Percentiles rank a stretch among this genome's conserved stretches.
Conservation (phyloP, 2,888 invertebrate genomes). For the Cheilosia soror region DNA sequence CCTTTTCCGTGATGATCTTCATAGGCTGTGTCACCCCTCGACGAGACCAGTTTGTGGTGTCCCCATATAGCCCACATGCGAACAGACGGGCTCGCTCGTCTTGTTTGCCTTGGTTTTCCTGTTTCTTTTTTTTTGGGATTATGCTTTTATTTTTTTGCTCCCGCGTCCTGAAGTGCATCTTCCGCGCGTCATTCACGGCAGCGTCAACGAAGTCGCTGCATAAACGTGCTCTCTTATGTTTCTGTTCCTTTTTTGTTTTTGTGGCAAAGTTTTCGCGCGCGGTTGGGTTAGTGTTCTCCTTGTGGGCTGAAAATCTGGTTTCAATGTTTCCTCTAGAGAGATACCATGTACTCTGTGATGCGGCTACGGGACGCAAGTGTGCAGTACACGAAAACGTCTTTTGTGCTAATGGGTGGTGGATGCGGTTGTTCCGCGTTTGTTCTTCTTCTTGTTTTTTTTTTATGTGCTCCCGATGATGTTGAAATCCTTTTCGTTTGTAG, state of each 20-base stretch:
- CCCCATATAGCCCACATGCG: constrained; percentile 50
- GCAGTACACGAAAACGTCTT: constrained; percentile 45
- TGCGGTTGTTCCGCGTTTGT: constrained; percentile 58
- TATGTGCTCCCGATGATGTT: background rate
- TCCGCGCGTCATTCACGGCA: constrained; percentile 60
- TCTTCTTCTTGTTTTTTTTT: background rate
- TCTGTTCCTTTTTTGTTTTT: constrained; percentile 29
- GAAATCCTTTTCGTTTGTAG: constrained; percentile 4
- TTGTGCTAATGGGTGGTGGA: constrained; percentile 63
- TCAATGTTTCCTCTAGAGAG: constrained; percentile 22
- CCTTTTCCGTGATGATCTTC: constrained; percentile 56
- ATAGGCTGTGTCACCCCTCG: constrained; percentile 22
- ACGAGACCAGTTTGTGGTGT: constrained; percentile 61
- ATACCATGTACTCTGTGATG: constrained; percentile 18
- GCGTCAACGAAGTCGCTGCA: constrained; percentile 41
- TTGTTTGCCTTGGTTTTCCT: constrained; percentile 73
- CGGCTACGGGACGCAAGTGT: constrained; percentile 54
- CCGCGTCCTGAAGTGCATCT: constrained; percentile 43
- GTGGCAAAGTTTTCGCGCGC: constrained; percentile 63
- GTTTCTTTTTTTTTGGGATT: constrained; percentile 33
- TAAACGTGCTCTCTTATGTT: constrained; percentile 37
- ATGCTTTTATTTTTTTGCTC: background rate
- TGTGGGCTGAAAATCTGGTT: constrained; percentile 53
- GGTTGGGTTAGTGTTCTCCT: constrained; percentile 32
- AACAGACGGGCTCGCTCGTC: constrained; percentile 44